Percentiles rank a stretch among this genome's conserved stretches.
Conservation (phyloP, 1,140 invertebrate species). For the Zaprionus lachaisei region DNA sequence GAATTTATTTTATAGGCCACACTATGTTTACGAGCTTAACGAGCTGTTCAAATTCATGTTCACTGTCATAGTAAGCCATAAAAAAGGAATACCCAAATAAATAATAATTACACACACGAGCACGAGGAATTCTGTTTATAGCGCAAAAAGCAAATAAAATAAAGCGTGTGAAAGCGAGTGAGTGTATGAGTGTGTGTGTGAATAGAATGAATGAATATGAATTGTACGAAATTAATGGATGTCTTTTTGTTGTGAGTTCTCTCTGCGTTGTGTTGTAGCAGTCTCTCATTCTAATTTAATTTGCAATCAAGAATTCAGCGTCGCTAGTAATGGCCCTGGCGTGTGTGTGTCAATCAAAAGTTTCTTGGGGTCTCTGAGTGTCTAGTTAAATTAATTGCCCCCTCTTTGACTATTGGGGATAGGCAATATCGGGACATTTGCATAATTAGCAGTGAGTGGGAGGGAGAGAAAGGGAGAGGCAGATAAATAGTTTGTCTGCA, state of each 20-base stretch:
- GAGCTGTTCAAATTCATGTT: constrained; percentile 13
- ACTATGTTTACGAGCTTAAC: constrained; percentile 9
- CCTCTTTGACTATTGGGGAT: constrained; percentile 13
- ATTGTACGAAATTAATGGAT: constrained; percentile 64
- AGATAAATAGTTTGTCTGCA: not conserved
- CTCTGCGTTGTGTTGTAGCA: constrained; percentile 4
- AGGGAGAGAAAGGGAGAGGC: constrained; percentile 3
- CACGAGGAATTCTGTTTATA: constrained; percentile 15
- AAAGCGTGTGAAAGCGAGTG: constrained; percentile 30
- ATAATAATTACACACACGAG: constrained; percentile 25
- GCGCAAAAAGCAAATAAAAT: not conserved
- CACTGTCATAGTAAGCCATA: constrained; percentile 1
- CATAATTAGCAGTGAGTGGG: constrained; percentile 47
- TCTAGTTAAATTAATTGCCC: constrained; percentile 59
- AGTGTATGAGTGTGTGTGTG: constrained; percentile 2
- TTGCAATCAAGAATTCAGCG: constrained; percentile 75
- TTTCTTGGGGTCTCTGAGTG: constrained; percentile 1
- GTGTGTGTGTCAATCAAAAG: constrained; percentile 56
- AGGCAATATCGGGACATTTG: constrained; percentile 53
- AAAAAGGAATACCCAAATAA: constrained; percentile 14
- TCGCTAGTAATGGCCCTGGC: constrained; percentile 59
- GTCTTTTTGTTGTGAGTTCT: constrained; percentile 12
- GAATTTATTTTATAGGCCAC: not conserved
- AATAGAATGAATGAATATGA: constrained; percentile 60
- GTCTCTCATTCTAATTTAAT: constrained; percentile 56